Evolutionary conservation across 2,797 vertebrate species (phyloP), one percentile per base, ranked within the genome.

Genomic region (Poliocrania exsul): DNA sequence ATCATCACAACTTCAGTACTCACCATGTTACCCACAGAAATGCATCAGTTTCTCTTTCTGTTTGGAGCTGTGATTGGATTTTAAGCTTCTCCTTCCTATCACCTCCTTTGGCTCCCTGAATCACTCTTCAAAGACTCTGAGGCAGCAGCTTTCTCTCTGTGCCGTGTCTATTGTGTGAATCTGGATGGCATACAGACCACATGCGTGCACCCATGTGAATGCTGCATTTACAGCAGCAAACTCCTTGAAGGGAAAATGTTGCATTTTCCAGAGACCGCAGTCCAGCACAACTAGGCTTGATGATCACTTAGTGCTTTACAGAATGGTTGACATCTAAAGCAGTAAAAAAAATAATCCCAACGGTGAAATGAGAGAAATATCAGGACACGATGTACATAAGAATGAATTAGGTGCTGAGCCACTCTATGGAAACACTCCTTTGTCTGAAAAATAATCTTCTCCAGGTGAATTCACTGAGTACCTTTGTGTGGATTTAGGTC

Each of bases 121-220:
- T 61, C n/a, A 31, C 25, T 56, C 26, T 62, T 70, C 46, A 60
- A 46, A 82, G 24, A 24, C 18, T 85, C 8, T 4, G 6, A 10
- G 18, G 18, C 37, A 66, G 28, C 47, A 82, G 21, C 13, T 70
- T 33, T n/a, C 33, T 72, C 40, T 81, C 14, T 81, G 19, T 84
- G 46, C 16, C 17, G 26, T 31, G 13, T 21, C 60, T 19, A 16
- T 38, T 40, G 40, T 40, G 23, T 67, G 42, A 79, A 26, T 11
- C 3, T 44, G 14, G 14, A 13, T 64, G 64, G 8, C 72, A 38
- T 46, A 85, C 69, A 67, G 56, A 47, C 13, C 15, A 9, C 3
- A 11, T 16, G 9, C 16, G 16, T 17, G 19, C 50, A 50, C 54
- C 40, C 0, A 0, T 14, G 20, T 70, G 71, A 77, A 18, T 1